Evolutionary conservation across 1,140 invertebrate species (phyloP), one percentile per base, ranked within the genome.

Genomic region (Marisa cornuarietis): DNA sequence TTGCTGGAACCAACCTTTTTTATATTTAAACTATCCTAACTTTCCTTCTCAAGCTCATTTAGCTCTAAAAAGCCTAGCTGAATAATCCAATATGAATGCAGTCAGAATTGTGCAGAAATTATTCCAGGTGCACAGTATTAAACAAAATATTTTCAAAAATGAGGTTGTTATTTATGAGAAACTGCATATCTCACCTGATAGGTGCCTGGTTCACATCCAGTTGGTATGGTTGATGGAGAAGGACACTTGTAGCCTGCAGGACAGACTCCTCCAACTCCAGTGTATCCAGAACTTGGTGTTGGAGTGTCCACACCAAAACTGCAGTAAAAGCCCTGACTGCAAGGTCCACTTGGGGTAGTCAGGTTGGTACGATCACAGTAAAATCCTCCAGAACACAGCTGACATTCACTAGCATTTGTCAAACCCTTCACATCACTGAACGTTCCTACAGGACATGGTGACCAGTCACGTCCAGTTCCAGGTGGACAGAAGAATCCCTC

Each of bases 311-410:
- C 86, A 26, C 88, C 89, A 49, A 78, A 63, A 14, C 86, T 86
- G 78, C 89, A 90, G 76, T 76, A 83, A 65, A 73, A 81, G 24
- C 82, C 89, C 51, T 86, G 79, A 42, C 82, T 82, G 78, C 89
- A 90, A 31, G 82, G 68, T 20, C 83, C 88, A 16, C 82, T 83
- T 9, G 89, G 88, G 11, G 84, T 80, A 7, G 87, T 88, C 51
- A 90, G 83, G 72, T 89, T 89, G 20, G 85, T 88, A 9, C 74
- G 75, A 68, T 90, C 86, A 85, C 89, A 90, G 81, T 85, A 90
- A 79, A 81, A 81, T 58, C 88, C 88, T 20, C 86, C 87, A n/a
- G 82, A 80, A 82, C 89, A 90, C 65, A 85, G 82, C 77, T 83
- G 83, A 76, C 89, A 90, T 49, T 88, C 84, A 16, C 79, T 80